Evolutionary conservation across 2,113 vertebrate genomes (phyloP), one percentile per base, ranked within the genome.

Genomic region (Speoplatyrhinus poulsoni): DNA sequence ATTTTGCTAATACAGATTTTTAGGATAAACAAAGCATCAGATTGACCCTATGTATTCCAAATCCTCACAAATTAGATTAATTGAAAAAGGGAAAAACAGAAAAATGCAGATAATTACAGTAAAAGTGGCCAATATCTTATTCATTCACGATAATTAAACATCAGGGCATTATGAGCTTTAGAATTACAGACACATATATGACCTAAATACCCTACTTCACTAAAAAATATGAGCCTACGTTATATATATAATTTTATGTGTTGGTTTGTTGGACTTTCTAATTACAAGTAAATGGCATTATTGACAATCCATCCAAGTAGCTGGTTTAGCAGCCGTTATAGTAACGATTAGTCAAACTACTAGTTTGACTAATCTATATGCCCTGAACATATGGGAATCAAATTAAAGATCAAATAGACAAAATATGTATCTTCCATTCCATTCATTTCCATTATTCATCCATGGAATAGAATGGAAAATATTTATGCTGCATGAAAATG

Each of bases 211-310:
- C 65, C 79, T 71, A 76, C 75, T 83, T 82, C 66, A 77, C 60
- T 48, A 79, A 85, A 83, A 83, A 59, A 79, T 83, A 89, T 88
- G 26, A 26, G 26, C 26, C 26, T 82, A 89, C 82, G 70, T 77
- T 58, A 46, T 80, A 32, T 80, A 32, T 61, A 16, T 67, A 47
- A 53, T 61, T 12, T 67, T 59, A 65, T 82, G 79, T 74, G 81
- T 82, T 77, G 60, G 71, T 62, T 73, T 65, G 73, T 65, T 68
- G 50, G 69, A 79, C 70, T 82, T 82, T 86, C 69, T 75, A 90
- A 91, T 91, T 87, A 90, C 65, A 70, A 79, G 76, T 88, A 90
- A 91, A 86, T 91, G 87, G 88, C 87, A 83, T 86, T 86, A 88
- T 86, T 64, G 66, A 70, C 81, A 82, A 86, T 87, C 79, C 74